Conservation (phyloP, 2,113 vertebrate genomes). For the Erinaceus europaeus region DNA sequence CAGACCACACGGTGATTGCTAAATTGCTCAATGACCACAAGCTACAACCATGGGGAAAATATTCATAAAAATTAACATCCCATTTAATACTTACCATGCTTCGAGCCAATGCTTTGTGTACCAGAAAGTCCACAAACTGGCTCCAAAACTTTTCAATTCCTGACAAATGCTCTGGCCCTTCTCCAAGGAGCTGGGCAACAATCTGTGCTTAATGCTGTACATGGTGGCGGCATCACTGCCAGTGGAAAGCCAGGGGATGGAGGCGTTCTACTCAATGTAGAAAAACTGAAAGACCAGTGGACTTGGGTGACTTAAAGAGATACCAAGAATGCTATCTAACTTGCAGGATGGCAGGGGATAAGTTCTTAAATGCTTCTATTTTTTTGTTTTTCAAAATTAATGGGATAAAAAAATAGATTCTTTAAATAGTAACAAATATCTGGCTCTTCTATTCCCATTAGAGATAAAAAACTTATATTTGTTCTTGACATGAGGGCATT, state of each 20-base stretch:
- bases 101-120: slow-evolving; percentile 56
- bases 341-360: background rate
- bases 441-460: slow-evolving; percentile 3
- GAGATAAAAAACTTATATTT: background rate
- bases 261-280: slow-evolving; percentile 1
- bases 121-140: slow-evolving; percentile 58
- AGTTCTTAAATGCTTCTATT: background rate
- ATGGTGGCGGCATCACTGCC: slow-evolving; percentile 7
- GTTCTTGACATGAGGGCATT: background rate
- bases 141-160: slow-evolving; percentile 76
- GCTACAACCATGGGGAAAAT: slow-evolving; percentile 68
- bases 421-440: background rate
- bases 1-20: slow-evolving; percentile 65
- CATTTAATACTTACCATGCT: slow-evolving; percentile 63
- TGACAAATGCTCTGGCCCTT: slow-evolving; percentile 71
- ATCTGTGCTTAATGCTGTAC: slow-evolving; percentile 61
- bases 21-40: slow-evolving; percentile 71
- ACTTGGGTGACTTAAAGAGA: background rate
- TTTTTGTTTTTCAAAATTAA: background rate
- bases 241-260: background rate
- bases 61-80: slow-evolving; percentile 67
- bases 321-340: slow-evolving; percentile 17
- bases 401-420: background rate
- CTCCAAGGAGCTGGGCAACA: slow-evolving; percentile 70
- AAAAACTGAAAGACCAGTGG: background rate